These are phyloP conservation scores for Adrianichthys oophorus DNA, from an alignment of 2,797 vertebrate species.

Conservation along the genomic window DNA sequence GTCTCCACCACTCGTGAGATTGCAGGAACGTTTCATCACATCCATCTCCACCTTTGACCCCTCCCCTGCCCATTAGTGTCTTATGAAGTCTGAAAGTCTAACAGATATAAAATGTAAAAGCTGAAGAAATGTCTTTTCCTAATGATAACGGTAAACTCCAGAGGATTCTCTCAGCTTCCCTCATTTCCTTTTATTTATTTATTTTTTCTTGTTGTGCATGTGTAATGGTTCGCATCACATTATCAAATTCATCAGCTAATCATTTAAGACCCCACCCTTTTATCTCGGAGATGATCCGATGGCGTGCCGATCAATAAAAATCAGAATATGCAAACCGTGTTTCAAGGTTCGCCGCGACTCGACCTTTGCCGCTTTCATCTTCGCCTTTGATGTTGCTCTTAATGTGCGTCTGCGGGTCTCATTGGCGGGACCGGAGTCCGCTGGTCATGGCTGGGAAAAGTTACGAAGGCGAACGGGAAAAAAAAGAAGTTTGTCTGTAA, in stretches of 20 bases:
- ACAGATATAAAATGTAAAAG: conserved; percentile 54
- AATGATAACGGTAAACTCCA: conserved; percentile 36
- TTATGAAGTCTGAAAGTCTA: conserved; percentile 39
- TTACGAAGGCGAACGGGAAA: conserved; percentile 15
- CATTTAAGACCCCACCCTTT: conserved; percentile 72
- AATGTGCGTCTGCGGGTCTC: conserved; percentile 53
- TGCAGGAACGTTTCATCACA: conserved; percentile 65
- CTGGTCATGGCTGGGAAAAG: conserved; percentile 46
- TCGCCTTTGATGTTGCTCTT: conserved; percentile 69
- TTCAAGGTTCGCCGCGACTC: conserved; percentile 69
- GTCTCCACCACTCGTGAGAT: conserved; percentile 11
- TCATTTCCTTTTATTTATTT: conserved; percentile 7
- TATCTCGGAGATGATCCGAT: conserved; percentile 68
- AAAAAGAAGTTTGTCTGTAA: background rate
- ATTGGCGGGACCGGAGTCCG: conserved; percentile 42
- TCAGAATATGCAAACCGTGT: conserved; percentile 72
- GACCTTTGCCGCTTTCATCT: conserved; percentile 76
- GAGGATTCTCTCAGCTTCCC: conserved; percentile 30
- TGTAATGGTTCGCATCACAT: conserved; percentile 55
- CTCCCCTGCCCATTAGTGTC: conserved; percentile 27
- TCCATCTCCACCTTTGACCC: conserved; percentile 59
- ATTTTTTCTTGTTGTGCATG: conserved; percentile 30
- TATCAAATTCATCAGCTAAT: conserved; percentile 75
- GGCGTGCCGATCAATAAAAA: conserved; percentile 69
- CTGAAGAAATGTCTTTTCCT: conserved; percentile 35